Percentiles rank a stretch among this genome's conserved stretches.
These are phyloP conservation scores for Alloscopus bannaensis DNA, from an alignment of 2,888 invertebrate species.

Conservation along the genomic window DNA sequence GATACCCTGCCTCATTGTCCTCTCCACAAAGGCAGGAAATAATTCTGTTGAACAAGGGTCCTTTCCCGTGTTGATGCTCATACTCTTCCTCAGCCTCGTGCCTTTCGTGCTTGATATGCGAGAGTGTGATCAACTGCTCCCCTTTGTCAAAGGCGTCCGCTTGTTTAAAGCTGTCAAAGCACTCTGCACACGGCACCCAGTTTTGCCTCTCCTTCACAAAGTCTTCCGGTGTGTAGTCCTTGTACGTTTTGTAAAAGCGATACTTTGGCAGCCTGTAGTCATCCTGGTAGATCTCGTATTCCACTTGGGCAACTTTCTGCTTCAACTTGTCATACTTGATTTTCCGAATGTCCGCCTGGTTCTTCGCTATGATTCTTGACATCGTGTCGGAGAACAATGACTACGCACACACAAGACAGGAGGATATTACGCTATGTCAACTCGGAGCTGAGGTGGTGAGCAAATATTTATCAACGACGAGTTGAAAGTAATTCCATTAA, in stretches of 20 bases:
- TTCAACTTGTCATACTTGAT: conserved; percentile 51
- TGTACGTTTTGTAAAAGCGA: conserved; percentile 51
- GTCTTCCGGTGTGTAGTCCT: conserved; percentile 44
- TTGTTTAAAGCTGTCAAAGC: conserved; percentile 52
- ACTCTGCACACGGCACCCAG: conserved; percentile 53
- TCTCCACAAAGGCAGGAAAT: conserved; percentile 57
- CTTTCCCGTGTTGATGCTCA: conserved; percentile 43
- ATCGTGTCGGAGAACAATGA: conserved; percentile 37
- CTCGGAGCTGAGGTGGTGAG: neutral
- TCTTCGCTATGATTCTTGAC: conserved; percentile 43
- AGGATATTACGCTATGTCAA: neutral
- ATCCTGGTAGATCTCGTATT: conserved; percentile 63
- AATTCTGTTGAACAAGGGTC: conserved; percentile 56
- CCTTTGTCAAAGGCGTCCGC: conserved; percentile 37
- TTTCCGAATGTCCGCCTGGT: conserved; percentile 50
- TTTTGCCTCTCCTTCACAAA: conserved; percentile 38
- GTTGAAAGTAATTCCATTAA: neutral
- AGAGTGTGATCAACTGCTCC: conserved; percentile 24
- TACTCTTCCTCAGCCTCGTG: conserved; percentile 27
- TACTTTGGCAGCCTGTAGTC: conserved; percentile 59
- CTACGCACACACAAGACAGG: neutral
- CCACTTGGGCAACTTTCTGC: conserved; percentile 51
- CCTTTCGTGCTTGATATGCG: conserved; percentile 11
- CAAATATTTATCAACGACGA: neutral
- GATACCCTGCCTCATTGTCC: conserved; percentile 52